phyloP scores from a whole-genome alignment of 2,113 vertebrate species.

The Solea senegalensis region DNA sequence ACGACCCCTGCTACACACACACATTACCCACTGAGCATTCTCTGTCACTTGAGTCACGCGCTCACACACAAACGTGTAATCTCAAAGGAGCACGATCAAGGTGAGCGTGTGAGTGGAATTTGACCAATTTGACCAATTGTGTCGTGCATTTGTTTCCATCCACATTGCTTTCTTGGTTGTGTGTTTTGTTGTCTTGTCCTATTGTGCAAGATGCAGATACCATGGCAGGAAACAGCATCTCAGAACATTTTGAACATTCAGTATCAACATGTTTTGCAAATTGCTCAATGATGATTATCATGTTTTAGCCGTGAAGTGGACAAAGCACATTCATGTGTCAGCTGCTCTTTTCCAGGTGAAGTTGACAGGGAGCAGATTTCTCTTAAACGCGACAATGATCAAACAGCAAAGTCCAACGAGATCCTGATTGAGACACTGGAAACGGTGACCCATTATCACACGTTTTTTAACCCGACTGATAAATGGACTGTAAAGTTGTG shows the following conservation, averaged over 20 bases:
- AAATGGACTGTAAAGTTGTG: slow-evolving; percentile 30
- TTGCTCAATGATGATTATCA: too few relatives aligned
- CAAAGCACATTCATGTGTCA: slow-evolving; percentile 21
- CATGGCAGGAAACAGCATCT: too few relatives aligned
- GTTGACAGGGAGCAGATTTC: slow-evolving; percentile 30
- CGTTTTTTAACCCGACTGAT: slow-evolving; percentile 32
- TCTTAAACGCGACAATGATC: slow-evolving; percentile 27
- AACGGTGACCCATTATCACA: slow-evolving; percentile 38
- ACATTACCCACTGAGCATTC: not conserved
- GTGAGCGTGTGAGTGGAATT: slow-evolving; percentile 28
- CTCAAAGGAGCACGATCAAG: slow-evolving; percentile 14
- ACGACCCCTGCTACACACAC: not conserved
- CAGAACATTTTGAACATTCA: too few relatives aligned
- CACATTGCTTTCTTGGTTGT: too few relatives aligned
- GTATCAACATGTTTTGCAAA: too few relatives aligned
- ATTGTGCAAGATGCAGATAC: too few relatives aligned
- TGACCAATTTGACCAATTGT: slow-evolving; percentile 14
- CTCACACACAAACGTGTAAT: slow-evolving; percentile 11
- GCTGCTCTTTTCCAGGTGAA: slow-evolving; percentile 43
- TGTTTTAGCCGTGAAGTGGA: not conserved
- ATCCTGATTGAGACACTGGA: slow-evolving; percentile 27
- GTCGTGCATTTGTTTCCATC: too few relatives aligned
- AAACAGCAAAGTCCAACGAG: slow-evolving; percentile 61
- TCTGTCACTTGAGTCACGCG: not conserved
- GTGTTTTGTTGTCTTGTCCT: too few relatives aligned